A percentile compares a stretch with the other conserved stretches of the same genome.
Conservation (phyloP, 2,888 invertebrate species). For the Hololepta plana region DNA sequence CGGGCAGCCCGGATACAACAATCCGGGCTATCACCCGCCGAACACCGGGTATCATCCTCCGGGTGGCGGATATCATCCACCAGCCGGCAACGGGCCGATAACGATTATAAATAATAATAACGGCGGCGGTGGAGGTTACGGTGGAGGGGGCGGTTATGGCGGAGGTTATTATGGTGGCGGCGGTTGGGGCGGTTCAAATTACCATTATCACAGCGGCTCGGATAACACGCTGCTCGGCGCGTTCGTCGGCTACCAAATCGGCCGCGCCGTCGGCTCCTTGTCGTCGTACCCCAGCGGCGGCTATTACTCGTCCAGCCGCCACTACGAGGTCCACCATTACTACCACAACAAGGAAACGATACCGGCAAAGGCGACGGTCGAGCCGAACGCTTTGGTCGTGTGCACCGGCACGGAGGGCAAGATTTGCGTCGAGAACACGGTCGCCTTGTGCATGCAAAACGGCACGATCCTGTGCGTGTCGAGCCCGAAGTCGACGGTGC, state of each 20-base stretch:
- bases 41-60: too few species aligned
- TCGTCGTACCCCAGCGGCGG: constrained; percentile 5
- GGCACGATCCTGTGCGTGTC: constrained; percentile 25
- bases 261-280: constrained; percentile 9
- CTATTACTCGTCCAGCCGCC: constrained; percentile 7
- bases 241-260: constrained; percentile 10
- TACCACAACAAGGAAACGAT: constrained; percentile 18
- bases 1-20: too few species aligned
- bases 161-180: too few species aligned
- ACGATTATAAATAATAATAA: too few species aligned
- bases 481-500: constrained; percentile 18
- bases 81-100: too few species aligned
- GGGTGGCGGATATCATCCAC: too few species aligned
- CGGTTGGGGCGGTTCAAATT: too few species aligned
- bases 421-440: constrained; percentile 21
- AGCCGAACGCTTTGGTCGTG: constrained; percentile 19
- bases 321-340: constrained; percentile 21
- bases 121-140: too few species aligned
- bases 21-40: too few species aligned
- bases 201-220: constrained; percentile 6
- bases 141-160: too few species aligned
- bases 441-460: constrained; percentile 22
- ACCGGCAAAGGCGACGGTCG: constrained; percentile 17
- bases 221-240: constrained; percentile 7
- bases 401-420: constrained; percentile 20